Base-by-base conservation (phyloP, 2,797 vertebrate genomes). In the Scolopax rusticola region DNA sequence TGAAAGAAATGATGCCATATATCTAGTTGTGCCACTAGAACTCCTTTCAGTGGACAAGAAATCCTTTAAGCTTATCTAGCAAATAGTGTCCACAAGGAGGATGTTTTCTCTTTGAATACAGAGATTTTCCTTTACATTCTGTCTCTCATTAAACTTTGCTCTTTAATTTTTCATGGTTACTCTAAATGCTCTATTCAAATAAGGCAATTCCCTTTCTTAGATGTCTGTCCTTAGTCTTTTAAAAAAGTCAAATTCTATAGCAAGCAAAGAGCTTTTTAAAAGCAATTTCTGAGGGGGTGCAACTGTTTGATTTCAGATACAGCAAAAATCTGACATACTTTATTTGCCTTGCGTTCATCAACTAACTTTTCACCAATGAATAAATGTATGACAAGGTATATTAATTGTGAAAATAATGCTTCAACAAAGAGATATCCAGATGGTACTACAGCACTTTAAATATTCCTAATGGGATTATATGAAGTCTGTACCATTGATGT, bases 391-490 rank as follows among this genome's bases (percentile, higher is more conserved):
- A 95, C 87, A 87, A 95, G 69, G 68, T 90, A 85, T 86, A 96
- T 95, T 96, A 97, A 94, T 95, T 88, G 64, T 92, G 56, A 87
- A 94, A 95, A 92, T 73, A 85, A 82, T 3, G 43, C 76, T 87
- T 93, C 86, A 92, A 87, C 90, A 94, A 95, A 96, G 87, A 95
- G 48, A 89, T 84, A 95, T 82, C 94, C 97, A 97, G 96, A 96
- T 96, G 96, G 92, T 95, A 56, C 69, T 83, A 56, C 51, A 41
- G 79, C 84, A 96, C 73, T 97, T 73, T 85, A 77, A 97, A 93
- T 87, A 89, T 60, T 97, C 85, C 91, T 95, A 96, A 94, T 94
- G 84, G 92, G 94, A 96, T 96, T 96, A 81, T 63, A 63, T 15
- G 60, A 95, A 77, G 50, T 87, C 92, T 96, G 73, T 89, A 86